A percentile compares a stretch with the other conserved stretches of the same genome.
Conservation (phyloP, 2,113 vertebrate genomes). For the Chaetops frenatus region DNA sequence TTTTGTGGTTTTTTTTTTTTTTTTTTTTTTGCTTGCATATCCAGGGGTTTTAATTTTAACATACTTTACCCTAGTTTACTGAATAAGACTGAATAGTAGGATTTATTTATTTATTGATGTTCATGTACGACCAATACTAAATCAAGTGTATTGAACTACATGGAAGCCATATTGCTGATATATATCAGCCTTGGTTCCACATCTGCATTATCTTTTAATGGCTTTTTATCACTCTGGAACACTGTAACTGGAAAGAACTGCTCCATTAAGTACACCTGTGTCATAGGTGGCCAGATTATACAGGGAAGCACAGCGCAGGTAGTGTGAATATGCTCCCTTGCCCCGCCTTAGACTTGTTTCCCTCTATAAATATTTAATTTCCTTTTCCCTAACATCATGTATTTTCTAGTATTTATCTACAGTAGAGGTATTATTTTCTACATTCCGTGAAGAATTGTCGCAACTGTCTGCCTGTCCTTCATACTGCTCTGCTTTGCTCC, state of each 20-base stretch:
- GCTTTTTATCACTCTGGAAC: neutral
- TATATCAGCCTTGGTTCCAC: neutral
- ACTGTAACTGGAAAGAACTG: neutral
- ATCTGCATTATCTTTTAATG: neutral
- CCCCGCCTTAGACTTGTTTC: neutral
- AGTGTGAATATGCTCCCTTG: neutral
- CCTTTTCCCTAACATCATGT: neutral
- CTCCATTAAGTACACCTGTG: neutral
- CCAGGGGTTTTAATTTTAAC: neutral
- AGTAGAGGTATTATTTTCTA: neutral
- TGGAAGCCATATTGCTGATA: neutral
- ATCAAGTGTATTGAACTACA: neutral
- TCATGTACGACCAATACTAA: neutral
- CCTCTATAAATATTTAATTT: neutral
- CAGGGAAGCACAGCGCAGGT: neutral
- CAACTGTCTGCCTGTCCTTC: neutral
- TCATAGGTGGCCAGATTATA: neutral
- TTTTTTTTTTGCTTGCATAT: neutral
- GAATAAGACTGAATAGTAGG: neutral
- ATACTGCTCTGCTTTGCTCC: neutral
- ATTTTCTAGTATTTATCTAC: neutral
- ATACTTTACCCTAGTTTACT: neutral
- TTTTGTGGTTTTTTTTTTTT: neutral
- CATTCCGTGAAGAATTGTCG: neutral
- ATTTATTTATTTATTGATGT: neutral